Conservation (phyloP, 92 coral and sea anemone species). For the Nematostella vectensis region DNA sequence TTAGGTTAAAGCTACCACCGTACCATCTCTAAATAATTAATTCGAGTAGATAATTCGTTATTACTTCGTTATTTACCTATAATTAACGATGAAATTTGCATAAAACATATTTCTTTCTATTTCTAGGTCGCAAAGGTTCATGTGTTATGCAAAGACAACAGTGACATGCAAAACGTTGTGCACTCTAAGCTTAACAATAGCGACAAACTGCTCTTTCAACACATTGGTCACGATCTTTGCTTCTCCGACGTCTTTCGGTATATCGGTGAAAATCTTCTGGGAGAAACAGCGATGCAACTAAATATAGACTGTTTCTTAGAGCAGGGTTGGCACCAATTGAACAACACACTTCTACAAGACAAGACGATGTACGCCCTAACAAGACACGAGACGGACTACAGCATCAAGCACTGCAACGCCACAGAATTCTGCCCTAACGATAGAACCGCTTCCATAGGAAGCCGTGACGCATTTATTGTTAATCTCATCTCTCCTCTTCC, state of each 20-base stretch:
- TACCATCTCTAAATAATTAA: no score
- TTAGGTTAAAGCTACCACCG: no score
- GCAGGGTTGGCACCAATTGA: constrained; percentile 59
- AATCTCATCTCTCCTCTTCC: constrained; percentile 45
- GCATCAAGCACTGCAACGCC: constrained; percentile 35
- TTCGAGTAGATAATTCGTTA: no score
- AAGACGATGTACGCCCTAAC: constrained; percentile 67
- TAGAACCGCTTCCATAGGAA: constrained; percentile 65
- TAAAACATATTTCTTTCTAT: background rate
- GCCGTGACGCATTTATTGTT: constrained; percentile 80
- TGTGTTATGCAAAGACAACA: constrained; percentile 26
- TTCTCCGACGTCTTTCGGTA: constrained; percentile 68
- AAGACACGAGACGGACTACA: constrained; percentile 53
- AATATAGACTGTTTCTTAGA: constrained; percentile 77
- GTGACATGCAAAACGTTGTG: constrained; percentile 28
- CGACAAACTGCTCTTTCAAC: constrained; percentile 26
- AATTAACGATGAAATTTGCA: no score
- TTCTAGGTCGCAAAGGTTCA: constrained; percentile 48
- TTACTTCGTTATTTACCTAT: no score
- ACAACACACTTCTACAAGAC: constrained; percentile 25
- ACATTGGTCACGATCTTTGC: constrained; percentile 54
- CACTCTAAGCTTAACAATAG: constrained; percentile 10
- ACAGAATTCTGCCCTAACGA: constrained; percentile 56
- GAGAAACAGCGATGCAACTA: constrained; percentile 43
- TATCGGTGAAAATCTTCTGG: constrained; percentile 36